Base-by-base conservation (phyloP, 2,888 invertebrate genomes). In the Escarpia spicata region DNA sequence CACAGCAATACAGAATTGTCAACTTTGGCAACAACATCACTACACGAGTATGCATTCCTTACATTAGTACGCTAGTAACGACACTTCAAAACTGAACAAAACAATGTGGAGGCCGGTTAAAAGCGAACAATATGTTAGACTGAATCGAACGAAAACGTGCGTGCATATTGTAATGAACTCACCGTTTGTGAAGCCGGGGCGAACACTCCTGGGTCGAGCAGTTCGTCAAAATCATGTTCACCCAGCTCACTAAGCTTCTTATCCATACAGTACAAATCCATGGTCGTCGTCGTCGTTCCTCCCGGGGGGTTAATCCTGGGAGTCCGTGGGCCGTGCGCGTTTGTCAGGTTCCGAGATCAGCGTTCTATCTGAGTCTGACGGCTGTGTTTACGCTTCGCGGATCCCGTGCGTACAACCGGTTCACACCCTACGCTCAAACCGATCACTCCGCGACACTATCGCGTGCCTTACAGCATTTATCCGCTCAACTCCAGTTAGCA, bases 221-320 rank as follows among this genome's bases (percentile, higher is more conserved):
- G 92, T 37, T 93, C 93, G 43, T 92, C 90, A 15, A 93, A 92
- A 37, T 93, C 93, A 6, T 89, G 58, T n/a, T 93, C 93, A 37
- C 93, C 92, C 90, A 93, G 91, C 43, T 93, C 93, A 45, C 91
- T 92, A 52, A 93, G 93, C 90, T 93, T 93, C 43, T 93, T 92
- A 92, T 93, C 93, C 89, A 91, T 92, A 58, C 93, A 93, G 92
- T 93, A 93, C 37, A 92, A 60, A 92, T 93, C 93, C 93, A 93
- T 93, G 45, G 90, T 92, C 92, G 89, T 75, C 75, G 75, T 75
- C 75, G 75, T 92, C 43, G 60, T 75, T 92, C 92, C 92, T 58
- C 45, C 92, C 92, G 43, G 37, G 92, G 92, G 89, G 60, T 58
- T 37, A 43, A 43, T 92, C 92, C 92, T 75, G 92, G 92, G 92